Evolutionary conservation across 2,113 vertebrate species (phyloP).

Genomic region (Leptodactylus fuscus): DNA sequence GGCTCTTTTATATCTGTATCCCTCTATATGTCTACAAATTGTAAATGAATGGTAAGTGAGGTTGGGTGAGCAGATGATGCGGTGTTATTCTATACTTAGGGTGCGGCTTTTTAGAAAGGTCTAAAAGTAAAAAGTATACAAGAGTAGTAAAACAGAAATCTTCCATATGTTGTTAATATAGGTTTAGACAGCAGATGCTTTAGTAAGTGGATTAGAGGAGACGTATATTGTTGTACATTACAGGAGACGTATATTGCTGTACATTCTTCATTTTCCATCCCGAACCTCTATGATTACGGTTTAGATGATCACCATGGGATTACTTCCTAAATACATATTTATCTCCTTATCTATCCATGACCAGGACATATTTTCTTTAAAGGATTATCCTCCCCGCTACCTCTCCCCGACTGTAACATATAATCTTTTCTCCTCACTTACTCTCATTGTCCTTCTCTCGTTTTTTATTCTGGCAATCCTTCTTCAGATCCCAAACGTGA

Average conservation of each 20-base stretch:
- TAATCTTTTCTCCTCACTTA: neutral
- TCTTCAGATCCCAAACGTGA: conserved; percentile 23
- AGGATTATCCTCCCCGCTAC: conserved; percentile 16
- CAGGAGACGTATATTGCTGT: conserved; percentile 7
- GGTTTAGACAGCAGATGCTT: neutral
- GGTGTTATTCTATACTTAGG: conserved; percentile 11
- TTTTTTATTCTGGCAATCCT: neutral
- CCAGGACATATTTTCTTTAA: conserved; percentile 19
- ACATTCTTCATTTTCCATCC: conserved; percentile 6
- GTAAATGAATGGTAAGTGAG: neutral
- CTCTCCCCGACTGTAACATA: neutral
- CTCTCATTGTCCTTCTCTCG: conserved; percentile 6
- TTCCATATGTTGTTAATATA: conserved; percentile 15
- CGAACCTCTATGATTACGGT: neutral
- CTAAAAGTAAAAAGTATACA: conserved; percentile 1
- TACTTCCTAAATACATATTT: conserved; percentile 22
- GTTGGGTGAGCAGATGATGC: neutral
- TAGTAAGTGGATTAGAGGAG: conserved; percentile 20
- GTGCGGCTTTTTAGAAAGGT: neutral
- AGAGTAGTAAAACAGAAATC: neutral
- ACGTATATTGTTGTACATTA: conserved; percentile 3
- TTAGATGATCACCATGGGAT: neutral
- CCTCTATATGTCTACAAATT: neutral
- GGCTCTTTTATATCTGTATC: neutral
- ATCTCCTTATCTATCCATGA: conserved; percentile 25